These are phyloP conservation scores for Notarius lentiginosus DNA, from an alignment of 2,113 vertebrate species.

Conservation along the genomic window DNA sequence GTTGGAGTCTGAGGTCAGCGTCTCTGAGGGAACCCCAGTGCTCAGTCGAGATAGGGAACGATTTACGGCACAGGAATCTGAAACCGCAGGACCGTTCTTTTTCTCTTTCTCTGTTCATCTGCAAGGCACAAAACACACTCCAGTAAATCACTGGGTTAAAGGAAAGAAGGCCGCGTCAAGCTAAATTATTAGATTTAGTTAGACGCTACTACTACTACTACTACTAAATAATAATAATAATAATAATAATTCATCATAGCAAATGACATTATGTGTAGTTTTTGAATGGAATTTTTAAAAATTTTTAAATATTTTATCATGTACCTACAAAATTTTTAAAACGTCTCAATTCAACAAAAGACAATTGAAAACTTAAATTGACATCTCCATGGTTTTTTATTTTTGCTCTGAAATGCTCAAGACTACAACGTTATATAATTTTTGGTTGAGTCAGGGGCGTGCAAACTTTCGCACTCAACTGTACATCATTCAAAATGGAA, in stretches of 20 bases:
- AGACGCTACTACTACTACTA: neutral
- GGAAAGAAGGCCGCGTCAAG: neutral
- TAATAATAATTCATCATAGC: neutral
- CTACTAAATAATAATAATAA: neutral
- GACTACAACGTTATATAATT: no score
- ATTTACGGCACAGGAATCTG: conserved; percentile 37
- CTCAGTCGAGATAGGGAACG: conserved; percentile 63
- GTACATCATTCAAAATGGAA: no score
- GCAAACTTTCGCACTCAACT: no score
- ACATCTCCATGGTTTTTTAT: no score
- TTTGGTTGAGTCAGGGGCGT: no score
- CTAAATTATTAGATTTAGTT: neutral
- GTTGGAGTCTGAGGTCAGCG: conserved; percentile 20
- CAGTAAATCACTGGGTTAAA: conserved; percentile 12
- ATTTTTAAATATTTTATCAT: no score
- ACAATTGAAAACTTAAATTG: no score
- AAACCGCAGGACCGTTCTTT: conserved; percentile 34
- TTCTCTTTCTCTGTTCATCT: neutral
- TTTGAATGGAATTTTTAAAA: no score
- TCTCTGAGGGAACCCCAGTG: conserved; percentile 53
- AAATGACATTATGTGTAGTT: no score
- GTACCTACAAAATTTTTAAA: no score
- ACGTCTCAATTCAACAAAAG: no score
- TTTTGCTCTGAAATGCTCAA: no score
- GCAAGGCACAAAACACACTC: conserved; percentile 15